These are phyloP conservation scores for Lepidurus apus DNA, from an alignment of 1,140 invertebrate species.

Conservation along the genomic window DNA sequence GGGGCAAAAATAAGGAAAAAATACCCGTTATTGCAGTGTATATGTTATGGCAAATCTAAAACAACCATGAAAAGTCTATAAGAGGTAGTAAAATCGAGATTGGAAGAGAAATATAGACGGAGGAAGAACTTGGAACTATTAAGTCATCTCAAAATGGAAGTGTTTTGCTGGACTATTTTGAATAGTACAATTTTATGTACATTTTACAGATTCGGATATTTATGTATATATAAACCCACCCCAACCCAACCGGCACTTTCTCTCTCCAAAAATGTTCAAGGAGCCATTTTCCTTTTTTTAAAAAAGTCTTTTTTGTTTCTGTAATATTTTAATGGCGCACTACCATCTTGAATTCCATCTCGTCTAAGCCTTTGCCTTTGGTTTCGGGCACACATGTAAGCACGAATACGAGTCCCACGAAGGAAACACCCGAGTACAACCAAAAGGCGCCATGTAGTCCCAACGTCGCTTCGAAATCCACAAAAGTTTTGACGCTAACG, in stretches of 20 bases:
- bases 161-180: not conserved
- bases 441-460: constrained; percentile 78
- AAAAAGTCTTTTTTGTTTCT: not conserved
- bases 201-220: not conserved
- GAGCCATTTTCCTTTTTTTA: not conserved
- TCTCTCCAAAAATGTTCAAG: not conserved
- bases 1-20: too few relatives aligned
- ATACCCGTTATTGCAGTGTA: too few relatives aligned
- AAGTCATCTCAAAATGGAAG: not conserved
- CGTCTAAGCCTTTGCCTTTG: constrained; percentile 77
- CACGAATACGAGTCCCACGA: constrained; percentile 75
- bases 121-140: not conserved
- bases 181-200: not conserved
- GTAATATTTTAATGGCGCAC: not conserved
- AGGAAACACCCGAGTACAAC: constrained; percentile 76
- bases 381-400: constrained; percentile 84
- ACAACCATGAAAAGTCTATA: not conserved
- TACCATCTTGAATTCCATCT: constrained; percentile 57
- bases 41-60: too few relatives aligned
- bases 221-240: not conserved
- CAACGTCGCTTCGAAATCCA: constrained; percentile 66
- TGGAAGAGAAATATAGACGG: not conserved
- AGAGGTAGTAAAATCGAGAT: not conserved
- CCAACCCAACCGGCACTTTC: not conserved
- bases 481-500: constrained; percentile 79